Base-by-base conservation (phyloP, 2,888 invertebrate genomes). In the Colostygia pectinataria region DNA sequence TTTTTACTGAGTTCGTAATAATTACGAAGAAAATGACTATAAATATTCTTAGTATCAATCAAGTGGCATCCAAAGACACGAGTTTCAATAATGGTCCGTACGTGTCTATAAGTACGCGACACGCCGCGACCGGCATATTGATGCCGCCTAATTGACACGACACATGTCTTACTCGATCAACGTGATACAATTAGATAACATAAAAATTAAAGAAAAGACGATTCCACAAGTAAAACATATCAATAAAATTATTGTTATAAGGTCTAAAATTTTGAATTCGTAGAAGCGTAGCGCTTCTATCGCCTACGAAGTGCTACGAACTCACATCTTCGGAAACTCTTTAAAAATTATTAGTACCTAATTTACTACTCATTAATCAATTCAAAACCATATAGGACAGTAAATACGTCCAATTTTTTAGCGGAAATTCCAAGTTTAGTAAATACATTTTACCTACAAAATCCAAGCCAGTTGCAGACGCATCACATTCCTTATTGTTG, bases 281-380 rank as follows among this genome's bases (percentile, higher is more conserved):
- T 57, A 56, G 52, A 52, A 27, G 53, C 53, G 65, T 71, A 71
- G 72, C 69, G 67, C n/a, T n/a, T n/a, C n/a, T 58, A 46, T 49
- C 27, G 55, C 78, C 83, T 83, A 84, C 85, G 83, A 56, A 52
- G 38, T 59, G 74, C 81, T 80, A 80, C 81, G 78, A 69, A 53
- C 50, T 41, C 15, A 10, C 6, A 34, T 37, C 9, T 29, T 27
- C 9, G 6, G 13, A 34, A 18, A 20, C 15, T 32, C 27, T 48
- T 41, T 28, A 2, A 23, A 31, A 36, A 36, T 8, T 32, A 1
- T 25, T 0, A 38, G n/a, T n/a, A n/a, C n/a, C n/a, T 13, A 12
- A 27, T 12, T 32, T 32, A 18, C 18, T 7, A 18, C 27, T 37
- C 9, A 37, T 12, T 49, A 9, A 36, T 12, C 8, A 47, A 34